These are phyloP conservation scores for Manduca sexta DNA, from an alignment of 1,140 invertebrate species.

Conservation along the genomic window DNA sequence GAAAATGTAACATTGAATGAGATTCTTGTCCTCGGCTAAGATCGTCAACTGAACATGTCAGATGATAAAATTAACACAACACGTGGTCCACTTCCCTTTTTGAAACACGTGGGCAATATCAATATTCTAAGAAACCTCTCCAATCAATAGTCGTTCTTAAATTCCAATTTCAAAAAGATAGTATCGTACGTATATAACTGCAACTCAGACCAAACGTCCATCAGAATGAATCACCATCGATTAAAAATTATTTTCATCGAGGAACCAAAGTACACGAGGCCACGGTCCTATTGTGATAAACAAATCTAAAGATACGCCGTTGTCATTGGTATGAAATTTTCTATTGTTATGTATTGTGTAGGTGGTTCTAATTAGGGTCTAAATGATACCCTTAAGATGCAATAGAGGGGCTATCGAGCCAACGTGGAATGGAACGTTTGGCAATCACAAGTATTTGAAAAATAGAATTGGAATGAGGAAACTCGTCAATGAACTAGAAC, in stretches of 20 bases:
- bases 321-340: not conserved
- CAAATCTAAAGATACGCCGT: not conserved
- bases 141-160: too few species aligned
- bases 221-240: not conserved
- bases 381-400: not conserved
- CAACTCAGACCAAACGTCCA: too few species aligned
- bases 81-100: too few species aligned
- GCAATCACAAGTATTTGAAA: constrained; percentile 6
- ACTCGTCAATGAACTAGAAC: constrained; percentile 7
- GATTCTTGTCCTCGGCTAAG: too few species aligned
- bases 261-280: not conserved
- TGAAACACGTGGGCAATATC: too few species aligned
- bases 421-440: constrained; percentile 6
- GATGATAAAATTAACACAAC: too few species aligned
- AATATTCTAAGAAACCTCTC: too few species aligned
- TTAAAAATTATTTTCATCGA: not conserved
- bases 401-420: not conserved
- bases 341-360: not conserved
- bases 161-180: too few species aligned
- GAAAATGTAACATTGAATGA: too few species aligned
- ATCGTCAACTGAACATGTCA: too few species aligned
- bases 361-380: constrained; percentile 1
- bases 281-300: not conserved
- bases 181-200: too few species aligned
- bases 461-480: constrained; percentile 7